Conservation (phyloP, 2,888 invertebrate species). For the Cataglyphis livida region DNA sequence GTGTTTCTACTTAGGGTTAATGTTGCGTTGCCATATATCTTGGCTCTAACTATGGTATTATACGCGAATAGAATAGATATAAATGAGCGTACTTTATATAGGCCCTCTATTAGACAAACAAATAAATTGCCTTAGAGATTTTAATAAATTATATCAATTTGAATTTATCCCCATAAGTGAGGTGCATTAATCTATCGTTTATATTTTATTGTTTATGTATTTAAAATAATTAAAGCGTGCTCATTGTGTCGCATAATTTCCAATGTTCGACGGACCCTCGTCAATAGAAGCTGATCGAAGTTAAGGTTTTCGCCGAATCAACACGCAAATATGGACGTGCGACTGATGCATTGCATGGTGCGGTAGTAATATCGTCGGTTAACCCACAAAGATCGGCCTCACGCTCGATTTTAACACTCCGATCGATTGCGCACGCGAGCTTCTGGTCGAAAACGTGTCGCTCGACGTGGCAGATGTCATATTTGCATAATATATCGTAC, state of each 20-base stretch:
- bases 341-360: slow-evolving; percentile 68
- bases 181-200: neutral
- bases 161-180: neutral
- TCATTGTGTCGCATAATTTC: slow-evolving; percentile 3
- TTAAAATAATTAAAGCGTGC: neutral
- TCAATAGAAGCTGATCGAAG: neutral
- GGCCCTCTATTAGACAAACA: neutral
- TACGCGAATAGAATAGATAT: neutral
- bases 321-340: slow-evolving; percentile 42
- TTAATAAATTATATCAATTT: neutral
- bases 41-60: slow-evolving; percentile 13
- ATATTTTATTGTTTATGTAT: neutral
- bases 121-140: slow-evolving; percentile 2
- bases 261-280: neutral
- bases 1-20: slow-evolving; percentile 6
- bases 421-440: slow-evolving; percentile 73
- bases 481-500: slow-evolving; percentile 67
- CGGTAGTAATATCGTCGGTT: slow-evolving; percentile 69
- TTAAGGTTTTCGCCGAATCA: neutral
- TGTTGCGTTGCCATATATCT: slow-evolving; percentile 20
- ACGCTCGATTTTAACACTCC: slow-evolving; percentile 76
- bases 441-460: slow-evolving; percentile 63
- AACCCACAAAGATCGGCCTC: slow-evolving; percentile 73
- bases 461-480: slow-evolving; percentile 55
- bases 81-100: neutral